Percentiles rank a stretch among this genome's conserved stretches.
phyloP scores from a whole-genome alignment of 2,797 vertebrate species.

The Neomorphus geoffroyi region DNA sequence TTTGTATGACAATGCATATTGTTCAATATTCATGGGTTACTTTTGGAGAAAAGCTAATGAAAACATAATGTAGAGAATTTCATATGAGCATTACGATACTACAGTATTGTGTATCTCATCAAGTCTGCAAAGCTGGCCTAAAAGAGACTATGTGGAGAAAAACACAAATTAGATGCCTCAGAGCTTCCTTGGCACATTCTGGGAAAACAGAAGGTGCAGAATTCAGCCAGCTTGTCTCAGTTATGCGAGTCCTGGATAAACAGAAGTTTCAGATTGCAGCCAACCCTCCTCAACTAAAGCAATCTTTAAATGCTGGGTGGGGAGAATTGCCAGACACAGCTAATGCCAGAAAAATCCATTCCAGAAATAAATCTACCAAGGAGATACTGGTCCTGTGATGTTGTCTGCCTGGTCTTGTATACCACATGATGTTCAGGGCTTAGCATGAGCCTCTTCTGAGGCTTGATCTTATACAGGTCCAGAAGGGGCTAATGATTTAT shows the following conservation, averaged over 20 bases:
- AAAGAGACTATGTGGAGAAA: not conserved
- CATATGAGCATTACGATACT: not conserved
- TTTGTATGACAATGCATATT: not conserved
- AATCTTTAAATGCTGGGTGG: not conserved
- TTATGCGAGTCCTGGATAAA: constrained; percentile 6
- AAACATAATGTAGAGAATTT: not conserved
- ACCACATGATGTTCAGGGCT: not conserved
- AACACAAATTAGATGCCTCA: not conserved
- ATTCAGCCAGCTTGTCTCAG: constrained; percentile 24
- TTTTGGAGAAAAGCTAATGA: not conserved
- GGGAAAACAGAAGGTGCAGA: constrained; percentile 23
- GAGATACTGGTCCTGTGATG: not conserved
- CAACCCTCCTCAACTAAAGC: not conserved
- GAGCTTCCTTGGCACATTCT: not conserved
- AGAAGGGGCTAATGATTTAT: not conserved
- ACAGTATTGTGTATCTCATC: not conserved
- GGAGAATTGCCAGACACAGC: not conserved
- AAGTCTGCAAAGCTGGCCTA: not conserved
- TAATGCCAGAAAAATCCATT: not conserved
- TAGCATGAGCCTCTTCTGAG: not conserved
- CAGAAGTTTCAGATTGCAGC: constrained; percentile 26
- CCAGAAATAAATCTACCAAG: constrained; percentile 40
- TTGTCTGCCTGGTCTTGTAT: not conserved
- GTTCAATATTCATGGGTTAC: not conserved
- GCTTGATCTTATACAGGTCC: not conserved